These are phyloP conservation scores for Cyprinodon variegatus DNA, from an alignment of 2,113 vertebrate species.

Conservation along the genomic window DNA sequence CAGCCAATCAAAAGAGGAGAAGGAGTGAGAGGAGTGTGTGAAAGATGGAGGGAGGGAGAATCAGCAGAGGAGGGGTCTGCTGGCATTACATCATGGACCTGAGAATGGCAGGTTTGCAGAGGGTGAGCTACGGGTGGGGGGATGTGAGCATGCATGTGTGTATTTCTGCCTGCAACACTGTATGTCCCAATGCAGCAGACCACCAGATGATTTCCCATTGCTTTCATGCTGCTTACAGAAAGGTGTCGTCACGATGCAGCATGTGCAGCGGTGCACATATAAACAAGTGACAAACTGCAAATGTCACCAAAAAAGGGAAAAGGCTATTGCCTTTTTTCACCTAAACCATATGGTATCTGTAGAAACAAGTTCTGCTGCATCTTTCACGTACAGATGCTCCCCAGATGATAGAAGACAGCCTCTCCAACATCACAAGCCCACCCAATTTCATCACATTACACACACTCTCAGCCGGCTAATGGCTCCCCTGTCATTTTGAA, in stretches of 20 bases:
- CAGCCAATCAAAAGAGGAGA: slow-evolving; percentile 73
- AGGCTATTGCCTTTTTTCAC: background rate
- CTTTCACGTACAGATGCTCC: slow-evolving; percentile 41
- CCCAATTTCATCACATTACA: slow-evolving; percentile 20
- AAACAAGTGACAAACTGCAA: slow-evolving; percentile 20
- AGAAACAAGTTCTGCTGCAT: slow-evolving; percentile 36
- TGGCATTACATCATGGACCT: slow-evolving; percentile 79
- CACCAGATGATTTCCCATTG: slow-evolving; percentile 63
- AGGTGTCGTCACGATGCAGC: slow-evolving; percentile 58
- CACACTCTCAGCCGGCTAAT: slow-evolving; percentile 40
- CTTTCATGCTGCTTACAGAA: slow-evolving; percentile 51
- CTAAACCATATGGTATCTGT: slow-evolving; percentile 27
- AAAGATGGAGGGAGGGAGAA: slow-evolving; percentile 54
- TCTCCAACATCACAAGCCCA: slow-evolving; percentile 14
- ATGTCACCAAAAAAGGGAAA: slow-evolving; percentile 11
- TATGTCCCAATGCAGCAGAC: slow-evolving; percentile 61
- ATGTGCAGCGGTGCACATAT: slow-evolving; percentile 31
- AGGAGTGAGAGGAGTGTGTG: slow-evolving; percentile 62
- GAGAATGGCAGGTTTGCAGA: slow-evolving; percentile 69
- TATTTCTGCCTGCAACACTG: slow-evolving; percentile 61
- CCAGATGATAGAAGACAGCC: slow-evolving; percentile 23
- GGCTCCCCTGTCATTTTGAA: slow-evolving; percentile 57
- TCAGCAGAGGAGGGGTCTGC: slow-evolving; percentile 74
- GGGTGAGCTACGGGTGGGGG: slow-evolving; percentile 63
- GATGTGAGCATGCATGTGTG: slow-evolving; percentile 53